These are phyloP conservation scores for Drosophila mayri DNA, from an alignment of 1,140 invertebrate genomes.

Conservation along the genomic window DNA sequence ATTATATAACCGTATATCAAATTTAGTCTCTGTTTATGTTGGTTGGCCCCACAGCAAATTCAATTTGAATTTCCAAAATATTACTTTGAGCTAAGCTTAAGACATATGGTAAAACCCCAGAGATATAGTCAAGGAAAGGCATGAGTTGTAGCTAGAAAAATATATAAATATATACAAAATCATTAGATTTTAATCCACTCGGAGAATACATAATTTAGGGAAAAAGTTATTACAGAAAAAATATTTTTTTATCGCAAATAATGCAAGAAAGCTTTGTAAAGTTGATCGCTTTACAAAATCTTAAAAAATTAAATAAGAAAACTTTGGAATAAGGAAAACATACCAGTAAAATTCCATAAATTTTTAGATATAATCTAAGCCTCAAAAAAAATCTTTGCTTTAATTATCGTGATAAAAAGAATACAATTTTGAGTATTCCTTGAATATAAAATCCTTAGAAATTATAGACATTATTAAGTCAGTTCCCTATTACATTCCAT, in stretches of 20 bases:
- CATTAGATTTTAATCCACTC: too few relatives aligned
- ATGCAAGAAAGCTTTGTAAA: too few relatives aligned
- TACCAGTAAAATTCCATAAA: too few relatives aligned
- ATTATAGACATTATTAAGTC: not conserved
- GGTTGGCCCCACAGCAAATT: conserved; percentile 12
- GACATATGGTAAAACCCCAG: not conserved
- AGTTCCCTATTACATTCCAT: too few relatives aligned
- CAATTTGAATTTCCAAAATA: conserved; percentile 21
- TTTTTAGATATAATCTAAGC: too few relatives aligned
- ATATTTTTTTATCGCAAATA: too few relatives aligned
- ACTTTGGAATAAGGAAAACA: too few relatives aligned
- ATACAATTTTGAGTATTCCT: not conserved
- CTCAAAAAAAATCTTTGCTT: not conserved
- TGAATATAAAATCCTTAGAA: not conserved
- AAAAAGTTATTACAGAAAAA: too few relatives aligned
- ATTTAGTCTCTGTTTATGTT: conserved; percentile 31
- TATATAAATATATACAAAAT: not conserved
- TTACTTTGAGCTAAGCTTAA: conserved; percentile 9
- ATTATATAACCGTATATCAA: conserved; percentile 45
- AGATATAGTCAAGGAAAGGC: not conserved
- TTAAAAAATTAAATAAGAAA: too few relatives aligned
- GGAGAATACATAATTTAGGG: too few relatives aligned
- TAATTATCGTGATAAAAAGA: not conserved
- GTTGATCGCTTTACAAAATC: too few relatives aligned
- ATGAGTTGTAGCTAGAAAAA: not conserved